These are phyloP conservation scores for Atherinosoma microstoma DNA, from an alignment of 2,797 vertebrate genomes.

Conservation along the genomic window DNA sequence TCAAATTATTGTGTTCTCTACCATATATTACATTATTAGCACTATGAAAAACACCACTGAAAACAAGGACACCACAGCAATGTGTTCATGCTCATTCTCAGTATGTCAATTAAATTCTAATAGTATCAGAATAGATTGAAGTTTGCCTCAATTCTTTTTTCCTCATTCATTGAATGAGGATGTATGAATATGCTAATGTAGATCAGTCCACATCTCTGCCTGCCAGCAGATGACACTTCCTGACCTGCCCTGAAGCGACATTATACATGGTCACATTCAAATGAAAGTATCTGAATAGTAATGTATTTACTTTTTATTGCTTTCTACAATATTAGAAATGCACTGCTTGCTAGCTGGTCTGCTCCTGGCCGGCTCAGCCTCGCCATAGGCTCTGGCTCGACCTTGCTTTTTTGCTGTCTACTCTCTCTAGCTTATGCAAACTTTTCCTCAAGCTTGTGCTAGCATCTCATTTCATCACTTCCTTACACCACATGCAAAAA, in stretches of 20 bases:
- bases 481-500: background rate
- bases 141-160: background rate
- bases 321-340: background rate
- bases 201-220: background rate
- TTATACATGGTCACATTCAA: background rate
- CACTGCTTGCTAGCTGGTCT: background rate
- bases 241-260: background rate
- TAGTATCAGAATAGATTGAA: background rate
- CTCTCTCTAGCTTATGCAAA: background rate
- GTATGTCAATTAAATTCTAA: background rate
- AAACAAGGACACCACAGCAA: background rate
- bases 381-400: background rate
- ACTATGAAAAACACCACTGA: background rate
- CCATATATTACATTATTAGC: background rate
- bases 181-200: background rate
- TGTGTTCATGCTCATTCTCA: background rate
- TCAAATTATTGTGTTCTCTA: conserved; percentile 1
- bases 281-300: background rate
- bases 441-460: background rate
- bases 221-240: background rate
- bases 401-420: background rate
- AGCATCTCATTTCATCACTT: background rate
- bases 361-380: background rate
- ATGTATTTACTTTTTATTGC: background rate
- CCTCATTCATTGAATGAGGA: background rate